A percentile compares a stretch with the other conserved stretches of the same genome.
These are phyloP conservation scores for Polydrusus pterygomalis DNA, from an alignment of 2,888 invertebrate species.

Conservation along the genomic window DNA sequence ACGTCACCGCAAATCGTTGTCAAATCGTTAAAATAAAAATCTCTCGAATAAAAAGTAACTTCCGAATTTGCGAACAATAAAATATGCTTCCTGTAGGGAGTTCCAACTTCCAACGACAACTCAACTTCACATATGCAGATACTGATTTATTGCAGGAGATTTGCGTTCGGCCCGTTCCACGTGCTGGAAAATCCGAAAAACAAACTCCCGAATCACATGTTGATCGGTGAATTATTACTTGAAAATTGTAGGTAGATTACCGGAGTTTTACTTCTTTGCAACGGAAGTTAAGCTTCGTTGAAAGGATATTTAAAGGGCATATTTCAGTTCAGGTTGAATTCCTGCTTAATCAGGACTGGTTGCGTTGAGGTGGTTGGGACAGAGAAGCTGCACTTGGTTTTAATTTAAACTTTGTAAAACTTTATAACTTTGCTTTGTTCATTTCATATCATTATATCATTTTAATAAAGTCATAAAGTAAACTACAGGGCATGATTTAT, in stretches of 20 bases:
- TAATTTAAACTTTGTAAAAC: too few relatives aligned
- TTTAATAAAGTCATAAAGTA: too few relatives aligned
- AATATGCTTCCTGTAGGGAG: slow-evolving; percentile 59
- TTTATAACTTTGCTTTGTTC: too few relatives aligned
- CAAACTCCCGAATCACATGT: slow-evolving; percentile 52
- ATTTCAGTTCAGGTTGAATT: background rate
- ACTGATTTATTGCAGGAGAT: slow-evolving; percentile 64
- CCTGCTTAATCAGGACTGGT: too few relatives aligned
- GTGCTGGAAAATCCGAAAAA: slow-evolving; percentile 55
- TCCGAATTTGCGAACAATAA: slow-evolving; percentile 59
- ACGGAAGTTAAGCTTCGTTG: slow-evolving; percentile 8
- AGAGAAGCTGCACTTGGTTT: too few relatives aligned
- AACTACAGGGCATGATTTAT: too few relatives aligned
- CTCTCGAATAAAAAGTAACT: slow-evolving; percentile 57
- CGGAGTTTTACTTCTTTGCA: slow-evolving; percentile 41
- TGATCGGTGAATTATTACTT: slow-evolving; percentile 56
- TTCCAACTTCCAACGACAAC: slow-evolving; percentile 61
- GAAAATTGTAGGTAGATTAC: slow-evolving; percentile 54
- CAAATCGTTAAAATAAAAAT: slow-evolving; percentile 46
- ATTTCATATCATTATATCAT: too few relatives aligned
- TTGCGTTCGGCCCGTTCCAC: slow-evolving; percentile 46
- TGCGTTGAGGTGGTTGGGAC: too few relatives aligned
- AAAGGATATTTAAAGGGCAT: background rate
- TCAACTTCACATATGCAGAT: slow-evolving; percentile 64
- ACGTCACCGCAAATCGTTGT: slow-evolving; percentile 43